Conservation (phyloP, 2,797 vertebrate genomes). For the Bucorvus abyssinicus region DNA sequence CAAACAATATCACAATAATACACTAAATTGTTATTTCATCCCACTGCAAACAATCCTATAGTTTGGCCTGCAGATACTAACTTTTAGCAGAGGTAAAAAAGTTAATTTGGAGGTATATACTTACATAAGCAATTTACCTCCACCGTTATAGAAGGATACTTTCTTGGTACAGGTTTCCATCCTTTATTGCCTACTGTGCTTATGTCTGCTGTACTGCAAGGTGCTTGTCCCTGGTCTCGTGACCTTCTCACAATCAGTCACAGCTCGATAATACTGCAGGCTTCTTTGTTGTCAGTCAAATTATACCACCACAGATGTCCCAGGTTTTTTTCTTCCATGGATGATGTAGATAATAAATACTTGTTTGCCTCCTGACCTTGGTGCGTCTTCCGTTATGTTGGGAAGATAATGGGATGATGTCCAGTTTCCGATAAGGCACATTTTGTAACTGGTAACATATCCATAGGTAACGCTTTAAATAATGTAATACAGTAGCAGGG, state of each 20-base stretch:
- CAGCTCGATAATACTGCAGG: not conserved
- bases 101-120: not conserved
- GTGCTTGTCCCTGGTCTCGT: accelerated
- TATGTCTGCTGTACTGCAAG: not conserved
- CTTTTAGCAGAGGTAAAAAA: not conserved
- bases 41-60: not conserved
- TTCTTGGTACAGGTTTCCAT: not conserved
- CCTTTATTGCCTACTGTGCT: not conserved
- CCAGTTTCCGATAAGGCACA: not conserved
- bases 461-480: not conserved
- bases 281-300: conserved; percentile 27
- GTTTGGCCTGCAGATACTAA: not conserved
- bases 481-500: not conserved
- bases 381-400: not conserved
- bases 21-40: not conserved
- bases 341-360: not conserved
- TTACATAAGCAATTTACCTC: not conserved
- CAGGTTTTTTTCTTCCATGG: not conserved
- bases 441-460: not conserved
- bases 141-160: not conserved
- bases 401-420: not conserved
- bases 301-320: not conserved
- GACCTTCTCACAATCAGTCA: not conserved
- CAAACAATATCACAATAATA: not conserved
- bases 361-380: not conserved